A percentile compares a stretch with the other conserved stretches of the same genome.
These are phyloP conservation scores for Murina feae DNA, from an alignment of 2,113 vertebrate genomes.

Conservation along the genomic window DNA sequence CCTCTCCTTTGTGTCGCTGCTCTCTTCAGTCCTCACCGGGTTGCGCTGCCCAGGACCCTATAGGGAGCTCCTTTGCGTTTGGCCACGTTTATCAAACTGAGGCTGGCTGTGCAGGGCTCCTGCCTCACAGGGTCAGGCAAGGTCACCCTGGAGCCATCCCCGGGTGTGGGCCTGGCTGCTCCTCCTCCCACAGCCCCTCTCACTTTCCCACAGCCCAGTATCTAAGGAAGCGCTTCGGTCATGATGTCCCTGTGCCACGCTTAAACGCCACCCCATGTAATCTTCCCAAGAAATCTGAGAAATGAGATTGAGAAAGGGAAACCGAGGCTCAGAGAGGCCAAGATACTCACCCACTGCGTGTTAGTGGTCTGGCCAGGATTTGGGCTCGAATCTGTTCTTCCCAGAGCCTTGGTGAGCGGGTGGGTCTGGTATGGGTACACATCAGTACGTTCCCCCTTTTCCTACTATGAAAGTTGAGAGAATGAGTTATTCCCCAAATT, in stretches of 20 bases:
- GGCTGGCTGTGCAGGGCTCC: not conserved
- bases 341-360: accelerated
- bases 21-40: constrained; percentile 65
- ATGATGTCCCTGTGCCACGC: not conserved
- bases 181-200: not conserved
- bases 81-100: not conserved
- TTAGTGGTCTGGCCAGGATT: not conserved
- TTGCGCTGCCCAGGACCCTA: constrained; percentile 42
- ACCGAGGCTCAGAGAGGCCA: not conserved
- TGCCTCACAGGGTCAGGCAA: not conserved
- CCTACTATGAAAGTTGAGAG: not conserved
- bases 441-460: not conserved
- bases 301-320: not conserved
- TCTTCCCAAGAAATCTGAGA: not conserved
- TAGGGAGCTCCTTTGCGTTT: not conserved
- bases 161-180: not conserved
- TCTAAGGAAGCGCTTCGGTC: not conserved
- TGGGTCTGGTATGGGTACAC: not conserved
- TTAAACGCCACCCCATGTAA: not conserved
- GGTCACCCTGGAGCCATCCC: not conserved
- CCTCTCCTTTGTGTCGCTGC: constrained; percentile 26
- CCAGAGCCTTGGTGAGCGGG: not conserved
- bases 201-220: not conserved
- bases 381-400: not conserved
- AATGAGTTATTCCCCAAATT: not conserved